A percentile compares a stretch with the other conserved stretches of the same genome.
phyloP scores from a whole-genome alignment of 2,113 vertebrate species.

The human (Homo sapiens) region DNA sequence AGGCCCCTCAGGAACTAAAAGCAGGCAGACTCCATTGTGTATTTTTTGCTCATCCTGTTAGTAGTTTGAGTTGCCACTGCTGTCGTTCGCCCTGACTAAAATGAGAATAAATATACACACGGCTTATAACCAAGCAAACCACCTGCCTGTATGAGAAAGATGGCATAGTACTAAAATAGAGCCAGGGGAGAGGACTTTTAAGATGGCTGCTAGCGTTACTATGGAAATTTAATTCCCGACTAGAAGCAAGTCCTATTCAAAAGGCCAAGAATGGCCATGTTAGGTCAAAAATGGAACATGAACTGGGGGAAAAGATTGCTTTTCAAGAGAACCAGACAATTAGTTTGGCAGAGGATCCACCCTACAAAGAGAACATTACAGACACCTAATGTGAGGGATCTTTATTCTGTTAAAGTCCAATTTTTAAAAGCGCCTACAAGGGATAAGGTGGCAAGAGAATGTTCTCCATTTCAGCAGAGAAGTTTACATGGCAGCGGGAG shows the following conservation, averaged over 20 bases:
- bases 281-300: conserved; percentile 73
- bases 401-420: conserved; percentile 40
- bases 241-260: conserved; percentile 64
- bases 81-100: neutral
- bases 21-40: neutral
- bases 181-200: neutral
- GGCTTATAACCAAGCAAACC: neutral
- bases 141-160: neutral
- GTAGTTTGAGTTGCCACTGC: neutral
- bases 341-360: conserved; percentile 67
- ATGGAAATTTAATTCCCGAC: conserved; percentile 73
- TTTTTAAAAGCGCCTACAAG: neutral
- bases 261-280: conserved; percentile 75
- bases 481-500: neutral
- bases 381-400: conserved; percentile 8
- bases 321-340: conserved; percentile 69
- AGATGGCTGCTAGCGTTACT: conserved; percentile 65
- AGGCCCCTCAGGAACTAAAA: neutral
- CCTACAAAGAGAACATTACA: conserved; percentile 51
- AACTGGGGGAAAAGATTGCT: conserved; percentile 75
- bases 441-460: neutral
- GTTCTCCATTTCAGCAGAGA: neutral
- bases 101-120: neutral
- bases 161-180: neutral
- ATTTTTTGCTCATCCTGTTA: neutral